Conservation (phyloP, 2,797 vertebrate species). For the Fistularia tabacaria region DNA sequence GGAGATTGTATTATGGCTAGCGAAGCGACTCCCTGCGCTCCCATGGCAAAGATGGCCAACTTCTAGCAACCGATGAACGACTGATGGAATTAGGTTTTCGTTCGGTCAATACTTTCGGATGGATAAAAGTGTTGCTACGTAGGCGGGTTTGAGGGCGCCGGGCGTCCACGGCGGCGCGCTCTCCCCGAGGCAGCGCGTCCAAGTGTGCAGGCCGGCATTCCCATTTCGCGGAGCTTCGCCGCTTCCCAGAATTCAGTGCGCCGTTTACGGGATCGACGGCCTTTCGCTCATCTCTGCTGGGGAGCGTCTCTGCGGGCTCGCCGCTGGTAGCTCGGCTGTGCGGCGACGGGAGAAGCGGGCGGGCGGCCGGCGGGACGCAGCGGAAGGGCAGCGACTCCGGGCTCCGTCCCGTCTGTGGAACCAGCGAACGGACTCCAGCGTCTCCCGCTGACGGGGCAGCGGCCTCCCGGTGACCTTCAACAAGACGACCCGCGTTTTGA, state of each 20-base stretch:
- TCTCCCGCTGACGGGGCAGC: conserved; percentile 38
- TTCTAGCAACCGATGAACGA: conserved; percentile 7
- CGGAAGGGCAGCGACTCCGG: conserved; percentile 50
- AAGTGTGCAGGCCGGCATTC: conserved; percentile 9
- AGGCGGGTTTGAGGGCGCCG: neutral
- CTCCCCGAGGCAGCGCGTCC: neutral
- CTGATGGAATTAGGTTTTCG: neutral
- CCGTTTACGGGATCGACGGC: neutral
- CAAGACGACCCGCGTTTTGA: conserved; percentile 16
- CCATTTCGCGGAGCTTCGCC: conserved; percentile 9
- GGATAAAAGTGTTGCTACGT: too few relatives aligned
- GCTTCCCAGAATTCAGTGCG: conserved; percentile 59
- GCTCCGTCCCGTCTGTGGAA: conserved; percentile 66
- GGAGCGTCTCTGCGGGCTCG: conserved; percentile 34
- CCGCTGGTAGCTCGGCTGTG: conserved; percentile 56
- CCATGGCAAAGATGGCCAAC: conserved; percentile 46
- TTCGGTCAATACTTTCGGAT: neutral
- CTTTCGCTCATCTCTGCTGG: conserved; percentile 1
- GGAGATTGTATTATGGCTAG: too few relatives aligned
- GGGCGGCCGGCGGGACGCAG: conserved; percentile 61
- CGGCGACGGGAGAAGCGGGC: conserved; percentile 60
- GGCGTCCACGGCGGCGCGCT: too few relatives aligned
- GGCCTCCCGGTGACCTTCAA: conserved; percentile 46
- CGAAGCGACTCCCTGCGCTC: too few relatives aligned
- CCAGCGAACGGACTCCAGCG: conserved; percentile 45